These are phyloP conservation scores for Isichthys henryi DNA, from an alignment of 2,113 vertebrate species.

Conservation along the genomic window DNA sequence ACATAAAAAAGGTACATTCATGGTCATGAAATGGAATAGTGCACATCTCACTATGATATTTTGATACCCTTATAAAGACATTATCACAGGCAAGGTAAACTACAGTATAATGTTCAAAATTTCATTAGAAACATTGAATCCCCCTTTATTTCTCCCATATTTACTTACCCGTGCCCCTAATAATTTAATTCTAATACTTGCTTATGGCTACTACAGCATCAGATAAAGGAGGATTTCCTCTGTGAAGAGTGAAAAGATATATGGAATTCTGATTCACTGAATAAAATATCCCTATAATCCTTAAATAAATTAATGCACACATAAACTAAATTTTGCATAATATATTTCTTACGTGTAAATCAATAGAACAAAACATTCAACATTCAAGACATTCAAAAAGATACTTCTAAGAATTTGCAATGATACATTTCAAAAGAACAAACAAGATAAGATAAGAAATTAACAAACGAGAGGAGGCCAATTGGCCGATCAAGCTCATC, in stretches of 20 bases:
- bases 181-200: neutral
- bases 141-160: neutral
- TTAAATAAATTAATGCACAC: neutral
- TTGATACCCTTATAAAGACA: neutral
- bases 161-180: neutral
- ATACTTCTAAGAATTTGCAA: neutral
- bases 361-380: neutral
- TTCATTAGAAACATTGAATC: constrained; percentile 10
- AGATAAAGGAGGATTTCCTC: neutral
- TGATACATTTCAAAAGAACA: neutral
- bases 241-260: neutral
- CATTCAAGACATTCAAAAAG: neutral
- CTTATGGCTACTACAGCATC: neutral
- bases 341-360: neutral
- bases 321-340: neutral
- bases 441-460: neutral
- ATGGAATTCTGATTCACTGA: neutral
- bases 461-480: too few species aligned
- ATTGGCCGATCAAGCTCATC: too few species aligned
- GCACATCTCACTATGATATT: neutral
- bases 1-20: neutral
- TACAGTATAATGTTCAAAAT: constrained; percentile 6
- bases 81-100: constrained; percentile 2
- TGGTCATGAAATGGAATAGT: neutral
- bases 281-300: neutral